phyloP scores from a whole-genome alignment of 2,888 invertebrate genomes.

The Mythimna pallens region DNA sequence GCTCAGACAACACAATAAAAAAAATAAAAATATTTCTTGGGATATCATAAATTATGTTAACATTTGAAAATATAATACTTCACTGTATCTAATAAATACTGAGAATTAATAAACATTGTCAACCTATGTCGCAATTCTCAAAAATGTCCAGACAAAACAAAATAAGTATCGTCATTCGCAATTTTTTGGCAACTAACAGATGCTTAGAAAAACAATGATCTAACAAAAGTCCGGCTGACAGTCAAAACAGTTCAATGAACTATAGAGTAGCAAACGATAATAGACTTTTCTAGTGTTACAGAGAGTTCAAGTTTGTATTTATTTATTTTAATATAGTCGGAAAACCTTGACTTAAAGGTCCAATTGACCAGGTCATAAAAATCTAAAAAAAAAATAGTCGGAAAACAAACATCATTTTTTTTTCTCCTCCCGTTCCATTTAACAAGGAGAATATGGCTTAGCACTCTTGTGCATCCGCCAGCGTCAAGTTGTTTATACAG shows the following conservation, averaged over 20 bases:
- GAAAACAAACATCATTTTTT: too few relatives aligned
- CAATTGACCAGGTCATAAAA: too few relatives aligned
- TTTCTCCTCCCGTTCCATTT: too few relatives aligned
- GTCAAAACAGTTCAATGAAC: constrained; percentile 41
- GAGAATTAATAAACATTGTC: constrained; percentile 14
- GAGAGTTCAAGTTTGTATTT: not conserved
- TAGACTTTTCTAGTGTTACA: constrained; percentile 11
- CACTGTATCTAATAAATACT: constrained; percentile 10
- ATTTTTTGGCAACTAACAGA: constrained; percentile 54
- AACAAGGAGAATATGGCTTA: too few relatives aligned
- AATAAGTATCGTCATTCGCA: constrained; percentile 9
- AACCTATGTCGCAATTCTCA: constrained; percentile 2
- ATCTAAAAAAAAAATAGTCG: too few relatives aligned
- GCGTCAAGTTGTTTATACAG: too few relatives aligned
- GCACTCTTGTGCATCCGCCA: too few relatives aligned
- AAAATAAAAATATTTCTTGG: not conserved
- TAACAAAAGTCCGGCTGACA: constrained; percentile 42
- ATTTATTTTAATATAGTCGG: too few relatives aligned
- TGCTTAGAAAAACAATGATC: constrained; percentile 50
- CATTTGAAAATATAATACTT: not conserved
- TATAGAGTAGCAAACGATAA: constrained; percentile 30
- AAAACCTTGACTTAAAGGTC: too few relatives aligned
- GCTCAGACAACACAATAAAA: too few relatives aligned
- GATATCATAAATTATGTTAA: not conserved
- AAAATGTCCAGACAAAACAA: constrained; percentile 37